These are phyloP conservation scores for Hydrozoanthus gracilis DNA, from an alignment of 92 coral and sea anemone species.

Conservation along the genomic window DNA sequence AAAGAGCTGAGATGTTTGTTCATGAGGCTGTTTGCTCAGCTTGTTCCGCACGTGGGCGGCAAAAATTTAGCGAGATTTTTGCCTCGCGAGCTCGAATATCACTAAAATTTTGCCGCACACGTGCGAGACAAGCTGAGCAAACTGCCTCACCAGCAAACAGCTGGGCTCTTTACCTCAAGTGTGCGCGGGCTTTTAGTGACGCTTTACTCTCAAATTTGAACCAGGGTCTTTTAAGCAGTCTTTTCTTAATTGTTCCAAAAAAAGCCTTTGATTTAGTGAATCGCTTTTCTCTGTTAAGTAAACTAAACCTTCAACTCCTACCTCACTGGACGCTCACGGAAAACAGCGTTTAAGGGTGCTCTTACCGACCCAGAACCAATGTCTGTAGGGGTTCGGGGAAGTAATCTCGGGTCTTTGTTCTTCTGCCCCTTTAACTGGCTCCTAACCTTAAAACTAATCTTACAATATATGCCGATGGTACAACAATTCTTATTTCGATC, in stretches of 20 bases:
- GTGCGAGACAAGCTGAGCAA: too few species aligned
- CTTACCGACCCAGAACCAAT: conserved; percentile 55
- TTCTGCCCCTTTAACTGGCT: conserved; percentile 32
- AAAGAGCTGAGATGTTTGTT: too few species aligned
- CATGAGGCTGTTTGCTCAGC: too few species aligned
- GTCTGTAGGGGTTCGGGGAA: conserved; percentile 58
- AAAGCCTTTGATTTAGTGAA: conserved; percentile 60
- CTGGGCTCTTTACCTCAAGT: too few species aligned
- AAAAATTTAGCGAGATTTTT: too few species aligned
- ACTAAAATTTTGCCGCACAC: too few species aligned
- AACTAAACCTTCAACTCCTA: conserved; percentile 51
- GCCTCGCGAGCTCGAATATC: too few species aligned
- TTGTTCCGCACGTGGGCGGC: too few species aligned
- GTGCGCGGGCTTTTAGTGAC: not conserved
- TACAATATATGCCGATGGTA: conserved; percentile 59
- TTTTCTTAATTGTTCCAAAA: conserved; percentile 50
- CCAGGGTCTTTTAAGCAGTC: conserved; percentile 40
- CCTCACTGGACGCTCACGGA: conserved; percentile 53
- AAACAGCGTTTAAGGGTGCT: conserved; percentile 42
- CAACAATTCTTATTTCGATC: conserved; percentile 45
- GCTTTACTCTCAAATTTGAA: conserved; percentile 45
- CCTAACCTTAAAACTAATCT: not conserved
- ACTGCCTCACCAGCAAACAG: too few species aligned
- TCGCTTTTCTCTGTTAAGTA: conserved; percentile 51
- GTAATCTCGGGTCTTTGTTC: conserved; percentile 60